Conservation (phyloP, 2,113 vertebrate species). For the Piaya cayana region DNA sequence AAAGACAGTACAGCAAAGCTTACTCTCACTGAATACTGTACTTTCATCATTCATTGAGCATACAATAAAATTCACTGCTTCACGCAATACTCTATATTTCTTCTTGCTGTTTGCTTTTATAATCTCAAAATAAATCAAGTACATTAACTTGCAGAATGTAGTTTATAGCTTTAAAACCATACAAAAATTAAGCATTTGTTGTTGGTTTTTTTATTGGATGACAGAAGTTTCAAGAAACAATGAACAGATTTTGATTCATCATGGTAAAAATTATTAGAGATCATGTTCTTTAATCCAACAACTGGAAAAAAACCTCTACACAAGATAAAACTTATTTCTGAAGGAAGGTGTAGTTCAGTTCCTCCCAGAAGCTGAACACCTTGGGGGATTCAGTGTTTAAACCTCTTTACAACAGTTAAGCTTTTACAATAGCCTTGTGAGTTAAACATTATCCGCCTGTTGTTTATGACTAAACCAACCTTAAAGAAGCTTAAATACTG, state of each 20-base stretch:
- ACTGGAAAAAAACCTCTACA: background rate
- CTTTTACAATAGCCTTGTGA: background rate
- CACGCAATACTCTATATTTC: background rate
- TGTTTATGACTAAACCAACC: background rate
- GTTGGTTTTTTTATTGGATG: background rate
- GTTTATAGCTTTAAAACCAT: background rate
- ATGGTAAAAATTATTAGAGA: background rate
- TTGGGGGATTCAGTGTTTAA: background rate
- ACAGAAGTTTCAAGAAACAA: background rate
- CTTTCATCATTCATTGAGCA: background rate
- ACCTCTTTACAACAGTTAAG: conserved; percentile 7
- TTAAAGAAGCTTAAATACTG: background rate
- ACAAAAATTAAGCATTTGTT: background rate
- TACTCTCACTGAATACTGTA: background rate
- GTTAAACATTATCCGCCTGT: background rate
- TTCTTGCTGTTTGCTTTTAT: background rate
- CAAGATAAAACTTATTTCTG: background rate
- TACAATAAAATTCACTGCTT: background rate
- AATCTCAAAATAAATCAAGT: background rate
- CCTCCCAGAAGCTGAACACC: background rate
- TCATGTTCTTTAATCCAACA: background rate
- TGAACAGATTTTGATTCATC: background rate
- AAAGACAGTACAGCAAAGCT: background rate
- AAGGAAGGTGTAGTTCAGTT: background rate
- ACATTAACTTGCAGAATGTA: background rate